Evolutionary conservation across 2,113 vertebrate genomes (phyloP).

Genomic region (Pelobates fuscus): DNA sequence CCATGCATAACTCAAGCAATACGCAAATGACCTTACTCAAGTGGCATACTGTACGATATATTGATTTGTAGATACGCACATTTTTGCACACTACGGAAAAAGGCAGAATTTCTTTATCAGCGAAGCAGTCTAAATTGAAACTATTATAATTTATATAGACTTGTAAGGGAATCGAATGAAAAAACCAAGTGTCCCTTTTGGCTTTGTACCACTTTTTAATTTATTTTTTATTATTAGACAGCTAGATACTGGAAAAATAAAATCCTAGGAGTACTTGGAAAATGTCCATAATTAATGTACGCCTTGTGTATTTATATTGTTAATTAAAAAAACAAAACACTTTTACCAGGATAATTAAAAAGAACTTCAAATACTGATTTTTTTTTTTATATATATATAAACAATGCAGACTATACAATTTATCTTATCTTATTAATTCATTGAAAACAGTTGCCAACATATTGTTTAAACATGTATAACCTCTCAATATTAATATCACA

Average conservation of each 20-base stretch:
- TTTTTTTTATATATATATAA: too few relatives aligned
- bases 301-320: neutral
- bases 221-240: neutral
- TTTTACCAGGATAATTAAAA: neutral
- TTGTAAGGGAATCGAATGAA: neutral
- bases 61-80: neutral
- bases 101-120: neutral
- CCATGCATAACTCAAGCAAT: neutral
- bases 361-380: neutral
- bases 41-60: neutral
- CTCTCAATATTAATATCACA: too few relatives aligned
- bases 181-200: neutral
- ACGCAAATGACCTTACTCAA: constrained; percentile 2
- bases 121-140: neutral
- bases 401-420: too few relatives aligned
- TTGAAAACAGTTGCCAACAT: too few relatives aligned
- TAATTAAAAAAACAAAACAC: neutral
- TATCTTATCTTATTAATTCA: too few relatives aligned
- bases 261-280: neutral
- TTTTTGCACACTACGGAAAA: neutral
- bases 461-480: too few relatives aligned
- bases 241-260: neutral
- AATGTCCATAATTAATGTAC: neutral
- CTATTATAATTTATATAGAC: neutral
- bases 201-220: neutral